A percentile compares a stretch with the other conserved stretches of the same genome.
These are phyloP conservation scores for Athalia circularis DNA, from an alignment of 2,888 invertebrate species.

Conservation along the genomic window DNA sequence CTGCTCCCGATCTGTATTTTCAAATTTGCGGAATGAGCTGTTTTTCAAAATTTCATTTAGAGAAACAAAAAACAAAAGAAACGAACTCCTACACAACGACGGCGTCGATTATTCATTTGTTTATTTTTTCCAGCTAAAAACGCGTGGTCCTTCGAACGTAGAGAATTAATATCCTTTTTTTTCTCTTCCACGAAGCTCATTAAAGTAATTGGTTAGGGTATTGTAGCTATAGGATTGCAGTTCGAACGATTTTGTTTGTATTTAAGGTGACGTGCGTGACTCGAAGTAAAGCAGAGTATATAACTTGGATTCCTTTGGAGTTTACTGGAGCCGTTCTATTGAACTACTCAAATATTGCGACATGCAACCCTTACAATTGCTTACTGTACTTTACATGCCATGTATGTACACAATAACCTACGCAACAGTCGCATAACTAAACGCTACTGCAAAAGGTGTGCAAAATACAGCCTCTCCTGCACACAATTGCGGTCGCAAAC, in stretches of 20 bases:
- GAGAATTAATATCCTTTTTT: too few species aligned
- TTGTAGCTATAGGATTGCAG: too few species aligned
- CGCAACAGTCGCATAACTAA: too few species aligned
- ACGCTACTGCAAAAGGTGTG: conserved; percentile 2
- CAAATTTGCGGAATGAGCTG: not conserved
- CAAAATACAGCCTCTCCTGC: conserved; percentile 1
- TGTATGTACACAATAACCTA: not conserved
- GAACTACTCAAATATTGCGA: conserved; percentile 28
- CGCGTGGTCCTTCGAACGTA: too few species aligned
- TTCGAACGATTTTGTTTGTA: too few species aligned
- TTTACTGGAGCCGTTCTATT: conserved; percentile 11
- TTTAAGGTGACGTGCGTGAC: conserved; percentile 18
- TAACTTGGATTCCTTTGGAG: conserved; percentile 21
- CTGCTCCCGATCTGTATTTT: not conserved
- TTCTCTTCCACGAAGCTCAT: too few species aligned
- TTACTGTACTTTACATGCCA: conserved; percentile 31
- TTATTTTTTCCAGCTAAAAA: conserved; percentile 18
- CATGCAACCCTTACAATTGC: conserved; percentile 28
- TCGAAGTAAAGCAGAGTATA: conserved; percentile 12
- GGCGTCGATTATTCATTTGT: too few species aligned
- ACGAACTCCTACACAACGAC: too few species aligned
- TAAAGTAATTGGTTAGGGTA: too few species aligned
- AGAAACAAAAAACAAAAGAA: too few species aligned
- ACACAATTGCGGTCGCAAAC: not conserved
- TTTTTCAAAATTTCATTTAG: not conserved